phyloP scores from a whole-genome alignment of 2,113 vertebrate genomes.

The Siniperca knerii region DNA sequence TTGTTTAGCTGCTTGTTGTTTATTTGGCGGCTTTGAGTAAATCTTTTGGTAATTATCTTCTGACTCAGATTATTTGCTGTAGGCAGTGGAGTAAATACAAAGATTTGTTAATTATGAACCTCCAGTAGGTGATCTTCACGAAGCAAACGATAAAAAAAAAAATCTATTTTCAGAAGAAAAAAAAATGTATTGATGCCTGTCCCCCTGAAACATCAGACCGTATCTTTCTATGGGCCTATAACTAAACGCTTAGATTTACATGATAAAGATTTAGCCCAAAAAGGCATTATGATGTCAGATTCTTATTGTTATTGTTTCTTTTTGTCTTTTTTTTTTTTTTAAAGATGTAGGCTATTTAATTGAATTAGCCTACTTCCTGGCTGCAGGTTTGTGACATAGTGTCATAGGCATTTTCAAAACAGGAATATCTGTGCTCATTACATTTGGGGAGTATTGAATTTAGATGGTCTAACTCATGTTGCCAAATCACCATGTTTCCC shows the following conservation, averaged over 20 bases:
- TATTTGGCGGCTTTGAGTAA: slow-evolving; percentile 40
- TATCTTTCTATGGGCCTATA: neutral
- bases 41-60: slow-evolving; percentile 36
- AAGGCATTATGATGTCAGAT: neutral
- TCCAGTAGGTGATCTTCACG: neutral
- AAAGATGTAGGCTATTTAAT: neutral
- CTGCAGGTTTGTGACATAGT: neutral
- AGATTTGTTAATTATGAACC: slow-evolving; percentile 22
- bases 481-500: neutral
- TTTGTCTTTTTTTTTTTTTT: neutral
- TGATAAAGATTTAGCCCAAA: neutral
- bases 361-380: neutral
- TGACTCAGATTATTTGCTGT: slow-evolving; percentile 44
- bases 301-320: neutral
- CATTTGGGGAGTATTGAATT: neutral
- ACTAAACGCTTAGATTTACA: neutral
- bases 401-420: neutral
- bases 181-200: no score
- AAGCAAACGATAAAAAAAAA: neutral
- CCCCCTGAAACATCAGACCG: no score
- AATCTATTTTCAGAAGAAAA: neutral
- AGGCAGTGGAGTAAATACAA: slow-evolving; percentile 38
- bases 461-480: neutral
- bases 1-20: slow-evolving; percentile 62
- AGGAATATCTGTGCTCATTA: neutral